Percentiles rank a stretch among this genome's conserved stretches.
Evolutionary conservation across 2,797 vertebrate species (phyloP).

Genomic region (Artibeus jamaicensis): DNA sequence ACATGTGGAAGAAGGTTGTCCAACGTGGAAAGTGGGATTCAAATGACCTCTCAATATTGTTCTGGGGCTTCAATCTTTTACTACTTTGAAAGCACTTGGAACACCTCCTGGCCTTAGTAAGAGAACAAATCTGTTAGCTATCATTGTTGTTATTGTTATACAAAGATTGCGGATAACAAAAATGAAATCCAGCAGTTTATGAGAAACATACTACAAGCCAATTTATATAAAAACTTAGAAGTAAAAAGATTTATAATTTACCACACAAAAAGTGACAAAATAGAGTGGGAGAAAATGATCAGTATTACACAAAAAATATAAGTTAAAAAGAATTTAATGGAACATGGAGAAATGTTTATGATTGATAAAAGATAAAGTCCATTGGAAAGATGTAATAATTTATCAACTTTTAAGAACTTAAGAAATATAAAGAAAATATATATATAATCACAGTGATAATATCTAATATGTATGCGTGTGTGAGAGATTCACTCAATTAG

Average conservation of each 20-base stretch:
- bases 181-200: not conserved
- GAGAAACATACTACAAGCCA: not conserved
- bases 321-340: not conserved
- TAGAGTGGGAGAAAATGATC: not conserved
- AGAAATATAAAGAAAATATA: slow-evolving; percentile 7
- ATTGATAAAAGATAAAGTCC: not conserved
- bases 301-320: not conserved
- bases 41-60: not conserved
- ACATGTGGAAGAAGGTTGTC: not conserved
- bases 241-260: not conserved
- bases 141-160: not conserved
- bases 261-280: not conserved
- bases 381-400: not conserved
- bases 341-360: not conserved
- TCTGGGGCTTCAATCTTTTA: not conserved
- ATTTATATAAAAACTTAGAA: not conserved
- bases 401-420: slow-evolving; percentile 1
- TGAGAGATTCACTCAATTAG: not conserved
- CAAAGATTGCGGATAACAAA: not conserved
- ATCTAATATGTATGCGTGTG: not conserved
- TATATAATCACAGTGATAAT: not conserved
- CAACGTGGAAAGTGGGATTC: not conserved
- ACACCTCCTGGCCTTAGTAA: not conserved
- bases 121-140: not conserved
- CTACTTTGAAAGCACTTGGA: not conserved